A percentile compares a stretch with the other conserved stretches of the same genome.
Conservation (phyloP, 2,797 vertebrate species). For the Thamnophis elegans region DNA sequence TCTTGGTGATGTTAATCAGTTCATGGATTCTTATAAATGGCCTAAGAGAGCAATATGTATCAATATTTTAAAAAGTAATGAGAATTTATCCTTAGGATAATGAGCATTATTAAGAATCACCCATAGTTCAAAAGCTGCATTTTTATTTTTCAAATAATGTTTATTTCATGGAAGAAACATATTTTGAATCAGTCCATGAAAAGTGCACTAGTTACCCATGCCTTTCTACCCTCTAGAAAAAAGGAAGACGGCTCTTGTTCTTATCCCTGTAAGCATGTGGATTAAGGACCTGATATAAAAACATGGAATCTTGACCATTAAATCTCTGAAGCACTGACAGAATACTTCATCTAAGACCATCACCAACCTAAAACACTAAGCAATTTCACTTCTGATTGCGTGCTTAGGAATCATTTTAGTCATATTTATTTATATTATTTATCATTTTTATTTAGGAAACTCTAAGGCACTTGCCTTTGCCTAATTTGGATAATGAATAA, state of each 20-base stretch:
- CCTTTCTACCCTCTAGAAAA: neutral
- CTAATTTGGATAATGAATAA: neutral
- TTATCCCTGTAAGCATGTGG: neutral
- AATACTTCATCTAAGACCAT: neutral
- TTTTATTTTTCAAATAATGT: neutral
- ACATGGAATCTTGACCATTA: neutral
- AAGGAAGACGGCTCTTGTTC: neutral
- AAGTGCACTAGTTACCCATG: neutral
- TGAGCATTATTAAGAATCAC: neutral
- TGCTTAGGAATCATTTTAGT: neutral
- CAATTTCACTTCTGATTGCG: neutral
- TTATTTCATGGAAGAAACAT: neutral
- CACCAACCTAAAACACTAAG: neutral
- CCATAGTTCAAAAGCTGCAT: neutral
- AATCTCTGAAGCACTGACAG: neutral
- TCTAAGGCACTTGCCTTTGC: neutral
- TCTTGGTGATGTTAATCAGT: neutral
- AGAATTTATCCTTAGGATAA: neutral
- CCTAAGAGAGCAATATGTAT: neutral
- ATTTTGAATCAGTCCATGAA: neutral
- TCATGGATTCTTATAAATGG: neutral
- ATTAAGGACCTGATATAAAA: neutral
- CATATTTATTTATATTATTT: neutral
- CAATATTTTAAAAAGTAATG: neutral
- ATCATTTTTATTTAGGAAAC: neutral